Conservation (phyloP, 2,113 vertebrate genomes). For the Clupea harengus region DNA sequence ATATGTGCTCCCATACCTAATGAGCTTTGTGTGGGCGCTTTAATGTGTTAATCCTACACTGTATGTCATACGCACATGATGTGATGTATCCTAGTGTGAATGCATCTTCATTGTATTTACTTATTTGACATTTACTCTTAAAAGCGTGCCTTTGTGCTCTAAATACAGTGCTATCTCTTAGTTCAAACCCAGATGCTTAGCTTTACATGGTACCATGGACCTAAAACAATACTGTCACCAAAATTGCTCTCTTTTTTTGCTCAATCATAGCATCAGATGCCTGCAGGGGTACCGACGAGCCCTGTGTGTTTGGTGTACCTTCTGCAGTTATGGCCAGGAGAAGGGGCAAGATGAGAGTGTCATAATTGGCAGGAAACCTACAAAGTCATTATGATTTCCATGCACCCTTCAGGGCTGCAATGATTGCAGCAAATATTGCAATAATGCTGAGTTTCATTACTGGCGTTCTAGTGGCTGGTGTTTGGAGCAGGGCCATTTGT, state of each 20-base stretch:
- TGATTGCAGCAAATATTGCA: conserved; percentile 34
- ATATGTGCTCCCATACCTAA: neutral
- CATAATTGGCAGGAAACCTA: conserved; percentile 21
- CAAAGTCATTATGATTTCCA: conserved; percentile 55
- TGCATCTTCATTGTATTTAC: neutral
- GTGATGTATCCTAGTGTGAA: neutral
- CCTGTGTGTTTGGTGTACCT: conserved; percentile 52
- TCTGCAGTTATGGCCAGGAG: neutral
- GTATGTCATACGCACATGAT: neutral
- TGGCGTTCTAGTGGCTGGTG: conserved; percentile 4
- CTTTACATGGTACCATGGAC: neutral
- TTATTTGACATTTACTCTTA: neutral
- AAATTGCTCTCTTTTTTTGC: neutral
- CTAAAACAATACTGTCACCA: neutral
- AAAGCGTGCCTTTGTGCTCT: neutral
- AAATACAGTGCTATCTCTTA: neutral
- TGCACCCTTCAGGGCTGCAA: conserved; percentile 52
- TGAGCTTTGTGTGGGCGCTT: neutral
- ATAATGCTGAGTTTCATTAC: neutral
- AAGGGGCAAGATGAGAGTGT: neutral
- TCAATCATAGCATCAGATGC: neutral
- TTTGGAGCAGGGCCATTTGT: neutral
- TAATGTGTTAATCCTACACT: neutral
- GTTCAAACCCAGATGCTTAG: neutral
- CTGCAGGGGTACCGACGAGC: conserved; percentile 36